Percentiles rank a stretch among this genome's conserved stretches.
phyloP scores from a whole-genome alignment of 2,113 vertebrate genomes.

The Elgaria multicarinata region DNA sequence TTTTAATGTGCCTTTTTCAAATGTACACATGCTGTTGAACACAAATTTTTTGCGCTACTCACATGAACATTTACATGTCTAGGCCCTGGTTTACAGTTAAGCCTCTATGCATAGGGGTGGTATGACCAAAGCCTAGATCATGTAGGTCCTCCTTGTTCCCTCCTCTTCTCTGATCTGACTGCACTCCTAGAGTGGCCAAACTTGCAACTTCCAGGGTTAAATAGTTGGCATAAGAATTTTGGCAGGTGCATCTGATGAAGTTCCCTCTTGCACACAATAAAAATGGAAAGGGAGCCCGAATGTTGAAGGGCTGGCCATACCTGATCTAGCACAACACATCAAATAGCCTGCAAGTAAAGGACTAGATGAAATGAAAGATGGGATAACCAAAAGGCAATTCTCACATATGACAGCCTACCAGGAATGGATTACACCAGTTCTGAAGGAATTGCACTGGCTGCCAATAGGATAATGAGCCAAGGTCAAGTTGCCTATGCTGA shows the following conservation, averaged over 20 bases:
- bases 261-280: not conserved
- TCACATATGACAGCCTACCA: not conserved
- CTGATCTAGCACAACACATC: not conserved
- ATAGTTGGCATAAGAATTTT: not conserved
- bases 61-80: not conserved
- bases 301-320: not conserved
- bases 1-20: no score
- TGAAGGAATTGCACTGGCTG: no score
- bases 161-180: not conserved
- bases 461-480: not conserved
- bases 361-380: not conserved
- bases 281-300: not conserved
- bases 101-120: not conserved
- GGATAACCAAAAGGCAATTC: not conserved
- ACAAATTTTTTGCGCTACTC: no score
- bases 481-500: not conserved
- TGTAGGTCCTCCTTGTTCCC: not conserved
- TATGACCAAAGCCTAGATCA: not conserved
- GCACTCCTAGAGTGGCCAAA: not conserved
- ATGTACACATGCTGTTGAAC: no score
- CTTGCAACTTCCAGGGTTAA: not conserved
- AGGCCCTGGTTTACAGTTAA: not conserved
- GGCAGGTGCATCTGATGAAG: not conserved
- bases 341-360: not conserved
- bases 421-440: no score